A percentile compares a stretch with the other conserved stretches of the same genome.
These are phyloP conservation scores for Brachystomella parvula DNA, from an alignment of 1,140 invertebrate genomes.

Conservation along the genomic window DNA sequence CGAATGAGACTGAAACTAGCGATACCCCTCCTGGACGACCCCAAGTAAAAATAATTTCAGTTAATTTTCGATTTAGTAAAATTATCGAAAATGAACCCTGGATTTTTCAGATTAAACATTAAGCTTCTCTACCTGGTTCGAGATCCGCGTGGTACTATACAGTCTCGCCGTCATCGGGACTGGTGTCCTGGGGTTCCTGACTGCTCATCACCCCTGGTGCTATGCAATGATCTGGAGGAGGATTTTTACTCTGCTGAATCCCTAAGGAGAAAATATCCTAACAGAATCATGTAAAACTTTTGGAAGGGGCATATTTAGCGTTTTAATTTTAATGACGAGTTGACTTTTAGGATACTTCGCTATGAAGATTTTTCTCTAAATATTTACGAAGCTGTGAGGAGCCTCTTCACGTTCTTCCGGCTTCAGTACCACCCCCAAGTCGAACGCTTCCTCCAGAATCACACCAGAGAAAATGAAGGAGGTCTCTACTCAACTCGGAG, in stretches of 20 bases:
- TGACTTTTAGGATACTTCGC: constrained; percentile 56
- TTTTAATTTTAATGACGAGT: background rate
- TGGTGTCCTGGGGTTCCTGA: constrained; percentile 77
- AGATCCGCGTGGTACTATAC: constrained; percentile 75
- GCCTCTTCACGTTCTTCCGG: constrained; percentile 68
- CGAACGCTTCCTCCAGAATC: constrained; percentile 64
- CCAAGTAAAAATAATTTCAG: constrained; percentile 51
- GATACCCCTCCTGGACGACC: constrained; percentile 60
- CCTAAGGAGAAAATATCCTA: constrained; percentile 59
- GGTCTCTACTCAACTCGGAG: constrained; percentile 74
- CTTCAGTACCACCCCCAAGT: constrained; percentile 61
- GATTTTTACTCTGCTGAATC: constrained; percentile 67
- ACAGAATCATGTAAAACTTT: constrained; percentile 63
- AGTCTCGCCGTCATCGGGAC: constrained; percentile 69
- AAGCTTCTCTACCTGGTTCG: constrained; percentile 68
- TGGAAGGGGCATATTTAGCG: background rate
- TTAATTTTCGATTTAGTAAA: background rate
- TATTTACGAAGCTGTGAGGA: constrained; percentile 58
- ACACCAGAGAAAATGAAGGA: constrained; percentile 67
- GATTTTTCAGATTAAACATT: constrained; percentile 47
- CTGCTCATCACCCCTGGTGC: constrained; percentile 63
- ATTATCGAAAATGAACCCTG: constrained; percentile 4
- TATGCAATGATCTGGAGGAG: constrained; percentile 72
- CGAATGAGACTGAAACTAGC: constrained; percentile 62
- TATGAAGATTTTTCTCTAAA: constrained; percentile 77